These are phyloP conservation scores for Cyprinodon tularosa DNA, from an alignment of 2,113 vertebrate genomes.

Conservation along the genomic window DNA sequence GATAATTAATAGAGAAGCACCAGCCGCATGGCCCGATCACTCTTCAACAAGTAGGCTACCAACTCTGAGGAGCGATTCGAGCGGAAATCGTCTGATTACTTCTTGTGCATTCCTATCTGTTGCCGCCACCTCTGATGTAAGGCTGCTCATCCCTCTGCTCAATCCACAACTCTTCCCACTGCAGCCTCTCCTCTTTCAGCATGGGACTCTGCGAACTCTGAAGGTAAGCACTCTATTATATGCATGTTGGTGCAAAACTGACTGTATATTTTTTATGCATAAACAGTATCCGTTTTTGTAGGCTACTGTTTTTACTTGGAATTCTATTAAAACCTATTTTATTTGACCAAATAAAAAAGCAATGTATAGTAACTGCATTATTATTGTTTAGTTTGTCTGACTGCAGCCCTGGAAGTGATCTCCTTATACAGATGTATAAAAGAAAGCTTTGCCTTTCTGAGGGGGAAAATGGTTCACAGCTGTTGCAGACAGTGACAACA, in stretches of 20 bases:
- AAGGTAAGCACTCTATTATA: constrained; percentile 60
- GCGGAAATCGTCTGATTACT: constrained; percentile 8
- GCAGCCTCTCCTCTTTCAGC: constrained; percentile 19
- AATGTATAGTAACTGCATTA: constrained; percentile 1
- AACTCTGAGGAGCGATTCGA: constrained; percentile 6
- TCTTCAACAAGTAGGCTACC: not conserved
- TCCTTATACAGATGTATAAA: not conserved
- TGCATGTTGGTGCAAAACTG: not conserved
- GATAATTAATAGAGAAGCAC: not conserved
- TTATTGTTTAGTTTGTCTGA: not conserved
- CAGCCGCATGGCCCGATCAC: not conserved
- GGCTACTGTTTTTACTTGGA: too few relatives aligned
- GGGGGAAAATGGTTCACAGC: not conserved
- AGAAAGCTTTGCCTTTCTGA: not conserved
- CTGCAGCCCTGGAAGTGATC: constrained; percentile 24
- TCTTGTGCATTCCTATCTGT: constrained; percentile 3
- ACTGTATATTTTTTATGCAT: not conserved
- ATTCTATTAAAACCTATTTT: too few relatives aligned
- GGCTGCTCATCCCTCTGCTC: constrained; percentile 10
- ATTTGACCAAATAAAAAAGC: not conserved
- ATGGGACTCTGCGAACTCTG: constrained; percentile 63
- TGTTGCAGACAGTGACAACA: not conserved
- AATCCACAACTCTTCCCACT: constrained; percentile 19
- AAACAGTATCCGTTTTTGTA: not conserved
- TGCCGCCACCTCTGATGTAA: constrained; percentile 34